Conservation (phyloP, 2,797 vertebrate species). For the Cryptoblepharus egeriae region DNA sequence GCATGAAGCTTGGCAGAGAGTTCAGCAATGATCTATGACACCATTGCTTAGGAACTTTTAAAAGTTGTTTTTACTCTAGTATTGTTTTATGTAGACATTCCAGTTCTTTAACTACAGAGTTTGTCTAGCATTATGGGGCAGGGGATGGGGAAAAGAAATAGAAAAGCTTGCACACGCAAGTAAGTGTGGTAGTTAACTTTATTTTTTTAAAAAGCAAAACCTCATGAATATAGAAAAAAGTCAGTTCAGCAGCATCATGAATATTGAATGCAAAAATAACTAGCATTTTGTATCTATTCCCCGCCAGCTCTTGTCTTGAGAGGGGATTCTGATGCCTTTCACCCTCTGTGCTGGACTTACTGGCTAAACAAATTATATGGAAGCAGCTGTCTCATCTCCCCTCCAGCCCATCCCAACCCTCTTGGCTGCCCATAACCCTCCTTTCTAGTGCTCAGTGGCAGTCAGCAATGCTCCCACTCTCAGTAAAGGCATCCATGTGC, state of each 20-base stretch:
- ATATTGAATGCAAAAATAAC: background rate
- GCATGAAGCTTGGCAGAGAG: no score
- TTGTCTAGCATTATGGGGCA: background rate
- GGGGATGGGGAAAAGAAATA: no score
- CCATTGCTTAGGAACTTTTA: no score
- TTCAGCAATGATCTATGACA: no score
- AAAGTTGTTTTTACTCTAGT: no score
- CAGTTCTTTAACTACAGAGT: background rate
- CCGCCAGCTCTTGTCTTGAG: fast-evolving
- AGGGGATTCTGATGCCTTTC: background rate
- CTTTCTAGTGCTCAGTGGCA: slow-evolving; percentile 27
- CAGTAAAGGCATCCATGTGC: background rate
- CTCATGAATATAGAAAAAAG: no score
- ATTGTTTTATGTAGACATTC: background rate
- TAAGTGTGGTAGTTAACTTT: background rate
- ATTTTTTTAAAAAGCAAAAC: background rate
- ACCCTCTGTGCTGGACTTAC: background rate
- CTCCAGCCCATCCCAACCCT: background rate
- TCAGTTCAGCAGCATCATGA: background rate
- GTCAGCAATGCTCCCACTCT: background rate
- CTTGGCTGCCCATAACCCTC: slow-evolving; percentile 22
- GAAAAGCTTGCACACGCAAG: background rate
- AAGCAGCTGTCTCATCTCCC: background rate
- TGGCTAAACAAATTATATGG: fast-evolving
- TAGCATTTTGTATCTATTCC: no score